These are phyloP conservation scores for Stylophora pistillata DNA, from an alignment of 64 coral and sea anemone genomes.

Conservation along the genomic window DNA sequence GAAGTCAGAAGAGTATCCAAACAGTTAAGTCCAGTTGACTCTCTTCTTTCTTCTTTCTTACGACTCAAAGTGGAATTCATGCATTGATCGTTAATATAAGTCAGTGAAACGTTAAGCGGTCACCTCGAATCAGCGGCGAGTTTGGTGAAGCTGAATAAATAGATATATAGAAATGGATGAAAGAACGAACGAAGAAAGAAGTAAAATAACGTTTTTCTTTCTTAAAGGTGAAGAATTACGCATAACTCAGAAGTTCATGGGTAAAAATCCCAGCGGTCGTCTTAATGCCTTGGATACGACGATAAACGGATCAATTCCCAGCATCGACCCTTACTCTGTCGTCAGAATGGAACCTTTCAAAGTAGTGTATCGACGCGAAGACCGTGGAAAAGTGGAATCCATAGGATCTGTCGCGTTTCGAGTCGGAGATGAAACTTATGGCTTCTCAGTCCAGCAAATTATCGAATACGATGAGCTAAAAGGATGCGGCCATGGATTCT, in stretches of 20 bases:
- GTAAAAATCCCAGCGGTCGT: slow-evolving; percentile 15
- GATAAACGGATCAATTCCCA: slow-evolving; percentile 58
- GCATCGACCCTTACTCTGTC: slow-evolving; percentile 17
- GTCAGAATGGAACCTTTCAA: slow-evolving; percentile 59
- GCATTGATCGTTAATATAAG: too few species aligned
- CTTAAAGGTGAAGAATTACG: slow-evolving; percentile 54
- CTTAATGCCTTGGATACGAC: slow-evolving; percentile 40
- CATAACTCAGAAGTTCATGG: slow-evolving; percentile 51
- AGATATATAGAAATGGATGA: too few species aligned
- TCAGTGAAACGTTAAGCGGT: too few species aligned
- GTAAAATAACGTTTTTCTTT: not conserved
- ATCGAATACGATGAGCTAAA: slow-evolving; percentile 61
- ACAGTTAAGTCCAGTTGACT: too few species aligned
- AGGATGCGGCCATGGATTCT: slow-evolving; percentile 37
- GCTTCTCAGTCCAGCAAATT: slow-evolving; percentile 62
- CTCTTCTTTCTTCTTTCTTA: too few species aligned
- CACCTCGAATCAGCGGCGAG: too few species aligned
- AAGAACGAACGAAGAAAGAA: too few species aligned
- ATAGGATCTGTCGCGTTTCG: slow-evolving; percentile 51
- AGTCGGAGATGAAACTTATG: slow-evolving; percentile 56
- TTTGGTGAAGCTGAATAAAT: too few species aligned
- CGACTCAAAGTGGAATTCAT: too few species aligned
- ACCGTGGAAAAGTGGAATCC: slow-evolving; percentile 61
- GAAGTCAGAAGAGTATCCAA: too few species aligned
- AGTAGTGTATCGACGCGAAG: slow-evolving; percentile 40